Conservation (phyloP, 2,113 vertebrate genomes). For the Campylomormyrus numenius region DNA sequence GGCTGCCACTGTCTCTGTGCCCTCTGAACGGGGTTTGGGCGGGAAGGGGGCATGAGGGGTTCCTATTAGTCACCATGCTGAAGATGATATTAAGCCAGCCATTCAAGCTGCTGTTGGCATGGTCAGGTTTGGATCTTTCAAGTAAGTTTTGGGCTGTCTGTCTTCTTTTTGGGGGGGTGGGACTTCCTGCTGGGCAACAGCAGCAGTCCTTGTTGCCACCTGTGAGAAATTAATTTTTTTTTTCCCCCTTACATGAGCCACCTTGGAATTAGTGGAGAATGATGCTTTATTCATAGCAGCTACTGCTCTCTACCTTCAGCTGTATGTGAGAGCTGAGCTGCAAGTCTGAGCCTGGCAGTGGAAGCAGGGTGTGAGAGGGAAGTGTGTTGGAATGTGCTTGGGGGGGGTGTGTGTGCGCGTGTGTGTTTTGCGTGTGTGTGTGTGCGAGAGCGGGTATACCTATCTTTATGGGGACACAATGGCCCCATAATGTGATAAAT, state of each 20-base stretch:
- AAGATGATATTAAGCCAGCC: neutral
- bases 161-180: neutral
- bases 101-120: neutral
- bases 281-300: neutral
- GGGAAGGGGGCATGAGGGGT: neutral
- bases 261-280: neutral
- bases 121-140: neutral
- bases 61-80: neutral
- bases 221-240: neutral
- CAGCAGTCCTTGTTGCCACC: neutral
- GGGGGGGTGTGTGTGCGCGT: constrained; percentile 35
- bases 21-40: neutral
- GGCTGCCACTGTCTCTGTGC: neutral
- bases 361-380: constrained; percentile 48
- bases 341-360: constrained; percentile 51
- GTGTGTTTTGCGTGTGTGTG: constrained; percentile 27
- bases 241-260: neutral
- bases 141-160: neutral
- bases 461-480: too few relatives aligned
- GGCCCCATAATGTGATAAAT: too few relatives aligned
- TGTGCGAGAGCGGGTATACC: neutral
- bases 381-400: constrained; percentile 57
- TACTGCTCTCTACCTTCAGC: constrained; percentile 6
- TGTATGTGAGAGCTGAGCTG: constrained; percentile 23
- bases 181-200: neutral